phyloP scores from a whole-genome alignment of 2,113 vertebrate species.

The Microcebus griseorufus region DNA sequence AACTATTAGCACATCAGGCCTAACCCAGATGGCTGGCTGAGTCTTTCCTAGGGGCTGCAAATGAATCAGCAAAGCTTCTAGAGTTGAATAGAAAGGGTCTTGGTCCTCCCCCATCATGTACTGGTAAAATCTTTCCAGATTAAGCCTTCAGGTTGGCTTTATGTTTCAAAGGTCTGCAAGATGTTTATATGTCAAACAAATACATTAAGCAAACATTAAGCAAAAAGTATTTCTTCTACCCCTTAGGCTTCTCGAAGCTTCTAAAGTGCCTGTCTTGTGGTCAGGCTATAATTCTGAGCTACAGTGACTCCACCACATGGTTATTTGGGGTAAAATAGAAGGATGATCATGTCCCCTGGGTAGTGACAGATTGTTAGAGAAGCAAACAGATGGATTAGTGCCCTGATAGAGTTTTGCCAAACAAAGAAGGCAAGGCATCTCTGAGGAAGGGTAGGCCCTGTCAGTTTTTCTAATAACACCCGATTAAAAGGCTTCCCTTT shows the following conservation, averaged over 20 bases:
- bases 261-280: background rate
- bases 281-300: background rate
- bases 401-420: background rate
- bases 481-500: background rate
- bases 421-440: background rate
- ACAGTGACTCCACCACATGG: background rate
- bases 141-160: background rate
- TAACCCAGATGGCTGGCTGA: background rate
- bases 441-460: background rate
- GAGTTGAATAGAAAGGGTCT: background rate
- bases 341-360: background rate
- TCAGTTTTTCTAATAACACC: background rate
- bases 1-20: background rate
- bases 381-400: background rate
- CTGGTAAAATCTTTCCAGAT: background rate
- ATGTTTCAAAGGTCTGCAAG: background rate
- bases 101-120: background rate
- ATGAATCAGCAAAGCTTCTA: background rate
- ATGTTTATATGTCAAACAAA: background rate
- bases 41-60: background rate
- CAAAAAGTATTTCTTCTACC: no score
- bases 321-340: background rate
- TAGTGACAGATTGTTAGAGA: background rate
- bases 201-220: background rate
- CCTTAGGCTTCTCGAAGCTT: background rate